phyloP scores from a whole-genome alignment of 2,888 invertebrate species.

The Punctoribates punctum region DNA sequence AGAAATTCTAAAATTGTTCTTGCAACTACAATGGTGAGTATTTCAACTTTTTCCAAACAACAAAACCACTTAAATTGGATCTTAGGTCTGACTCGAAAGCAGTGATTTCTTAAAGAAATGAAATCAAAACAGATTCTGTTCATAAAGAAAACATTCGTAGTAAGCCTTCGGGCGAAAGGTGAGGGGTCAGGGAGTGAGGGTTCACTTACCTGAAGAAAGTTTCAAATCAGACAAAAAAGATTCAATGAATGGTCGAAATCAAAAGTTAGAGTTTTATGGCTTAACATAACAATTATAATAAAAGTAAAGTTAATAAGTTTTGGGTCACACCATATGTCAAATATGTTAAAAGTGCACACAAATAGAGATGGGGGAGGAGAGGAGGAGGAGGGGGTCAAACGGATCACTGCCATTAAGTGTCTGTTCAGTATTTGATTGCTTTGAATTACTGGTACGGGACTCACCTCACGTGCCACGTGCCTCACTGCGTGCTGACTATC shows the following conservation, averaged over 20 bases:
- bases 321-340: conserved; percentile 31
- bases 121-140: background rate
- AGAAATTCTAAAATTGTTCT: too few species aligned
- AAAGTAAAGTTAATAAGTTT: conserved; percentile 16
- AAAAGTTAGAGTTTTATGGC: background rate
- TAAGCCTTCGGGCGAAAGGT: background rate
- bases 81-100: background rate
- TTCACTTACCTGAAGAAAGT: background rate
- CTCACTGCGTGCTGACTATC: too few species aligned
- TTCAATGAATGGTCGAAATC: background rate
- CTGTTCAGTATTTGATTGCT: background rate
- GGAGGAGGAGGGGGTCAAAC: background rate
- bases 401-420: conserved; percentile 11
- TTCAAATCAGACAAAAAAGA: background rate
- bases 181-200: background rate
- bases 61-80: too few species aligned
- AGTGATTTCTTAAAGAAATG: background rate
- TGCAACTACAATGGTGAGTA: too few species aligned
- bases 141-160: background rate
- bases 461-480: background rate
- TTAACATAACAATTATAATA: background rate
- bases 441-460: background rate
- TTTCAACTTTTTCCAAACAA: too few species aligned
- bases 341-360: background rate
- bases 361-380: background rate